Conservation (phyloP, 2,888 invertebrate species). For the Hirudinaria manillensis region DNA sequence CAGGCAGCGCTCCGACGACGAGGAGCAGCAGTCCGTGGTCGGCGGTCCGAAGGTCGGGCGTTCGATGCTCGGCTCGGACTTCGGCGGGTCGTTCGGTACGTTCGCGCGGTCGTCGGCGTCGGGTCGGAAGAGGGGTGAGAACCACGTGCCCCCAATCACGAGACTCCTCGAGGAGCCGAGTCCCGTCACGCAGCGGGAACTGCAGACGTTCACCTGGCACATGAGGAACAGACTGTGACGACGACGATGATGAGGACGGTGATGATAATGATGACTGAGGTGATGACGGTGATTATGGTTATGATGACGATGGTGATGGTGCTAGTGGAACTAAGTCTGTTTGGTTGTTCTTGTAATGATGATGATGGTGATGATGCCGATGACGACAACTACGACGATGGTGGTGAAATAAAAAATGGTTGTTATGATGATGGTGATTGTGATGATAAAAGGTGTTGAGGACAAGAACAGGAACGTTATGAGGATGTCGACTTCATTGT, state of each 20-base stretch:
- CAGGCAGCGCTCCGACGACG: slow-evolving; percentile 14
- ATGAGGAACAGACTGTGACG: background rate
- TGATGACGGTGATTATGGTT: background rate
- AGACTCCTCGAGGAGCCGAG: slow-evolving; percentile 46
- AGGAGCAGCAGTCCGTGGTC: slow-evolving; percentile 17
- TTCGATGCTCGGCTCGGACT: background rate
- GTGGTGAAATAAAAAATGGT: too few species aligned
- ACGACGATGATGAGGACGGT: slow-evolving; percentile 6
- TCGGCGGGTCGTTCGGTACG: background rate
- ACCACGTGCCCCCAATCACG: slow-evolving; percentile 44
- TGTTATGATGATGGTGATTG: too few species aligned
- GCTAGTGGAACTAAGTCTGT: too few species aligned
- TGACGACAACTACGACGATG: too few species aligned
- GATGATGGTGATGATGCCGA: background rate
- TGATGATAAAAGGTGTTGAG: too few species aligned
- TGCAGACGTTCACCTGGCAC: slow-evolving; percentile 37
- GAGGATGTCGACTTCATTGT: too few species aligned
- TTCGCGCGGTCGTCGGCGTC: slow-evolving; percentile 30
- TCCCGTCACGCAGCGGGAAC: slow-evolving; percentile 45
- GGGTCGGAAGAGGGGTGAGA: slow-evolving; percentile 28
- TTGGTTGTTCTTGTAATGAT: too few species aligned
- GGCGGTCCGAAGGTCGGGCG: slow-evolving; percentile 22
- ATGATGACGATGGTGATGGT: background rate
- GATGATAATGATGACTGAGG: background rate
- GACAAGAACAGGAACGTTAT: too few species aligned